Evolutionary conservation across 2,113 vertebrate species (phyloP).

Genomic region (Leptocoma aspasia): DNA sequence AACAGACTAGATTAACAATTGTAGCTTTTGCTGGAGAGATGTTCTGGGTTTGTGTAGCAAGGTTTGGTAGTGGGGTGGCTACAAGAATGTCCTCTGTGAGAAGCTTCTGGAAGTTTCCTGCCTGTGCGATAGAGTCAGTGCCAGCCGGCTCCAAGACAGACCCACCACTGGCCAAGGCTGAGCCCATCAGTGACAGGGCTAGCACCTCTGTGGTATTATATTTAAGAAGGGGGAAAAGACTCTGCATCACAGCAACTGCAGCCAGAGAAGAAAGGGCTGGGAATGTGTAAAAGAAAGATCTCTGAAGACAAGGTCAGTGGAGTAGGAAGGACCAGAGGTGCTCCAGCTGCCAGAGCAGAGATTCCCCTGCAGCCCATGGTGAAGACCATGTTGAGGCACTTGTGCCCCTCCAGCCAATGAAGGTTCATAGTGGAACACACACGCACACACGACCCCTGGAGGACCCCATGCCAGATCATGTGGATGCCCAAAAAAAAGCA

Average conservation of each 20-base stretch:
- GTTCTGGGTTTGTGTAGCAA: neutral
- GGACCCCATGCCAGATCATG: neutral
- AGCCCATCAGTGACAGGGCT: neutral
- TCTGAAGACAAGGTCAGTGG: neutral
- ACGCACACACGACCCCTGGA: neutral
- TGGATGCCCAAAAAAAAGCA: neutral
- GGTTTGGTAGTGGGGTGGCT: neutral
- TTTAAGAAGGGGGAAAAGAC: neutral
- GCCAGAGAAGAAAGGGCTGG: neutral
- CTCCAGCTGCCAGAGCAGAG: neutral
- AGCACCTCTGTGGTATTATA: neutral
- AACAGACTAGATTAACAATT: neutral
- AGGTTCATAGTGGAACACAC: neutral
- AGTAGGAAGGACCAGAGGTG: fast-evolving
- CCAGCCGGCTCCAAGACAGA: neutral
- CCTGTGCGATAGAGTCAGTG: fast-evolving
- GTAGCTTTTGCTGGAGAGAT: neutral
- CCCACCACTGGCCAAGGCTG: neutral
- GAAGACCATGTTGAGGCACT: neutral
- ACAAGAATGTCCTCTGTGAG: neutral
- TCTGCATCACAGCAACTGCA: neutral
- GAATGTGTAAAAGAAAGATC: neutral
- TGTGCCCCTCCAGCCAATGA: neutral
- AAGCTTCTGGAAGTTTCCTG: neutral
- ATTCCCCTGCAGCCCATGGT: neutral